Evolutionary conservation across 2,797 vertebrate species (phyloP).

Genomic region (Calcarius lapponicus): DNA sequence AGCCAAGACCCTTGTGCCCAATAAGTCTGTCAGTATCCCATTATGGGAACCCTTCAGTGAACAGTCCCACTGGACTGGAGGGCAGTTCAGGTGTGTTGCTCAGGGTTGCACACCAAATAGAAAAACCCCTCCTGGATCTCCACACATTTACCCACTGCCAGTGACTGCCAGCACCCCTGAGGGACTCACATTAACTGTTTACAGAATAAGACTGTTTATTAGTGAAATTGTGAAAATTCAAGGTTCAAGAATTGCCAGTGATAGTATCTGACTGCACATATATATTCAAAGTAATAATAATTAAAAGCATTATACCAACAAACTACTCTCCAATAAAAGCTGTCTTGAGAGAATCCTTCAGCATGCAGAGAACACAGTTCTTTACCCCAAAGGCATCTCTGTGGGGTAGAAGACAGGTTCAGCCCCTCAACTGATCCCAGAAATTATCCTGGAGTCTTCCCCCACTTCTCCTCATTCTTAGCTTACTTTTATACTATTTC

Average conservation of each 20-base stretch:
- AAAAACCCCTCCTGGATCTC: neutral
- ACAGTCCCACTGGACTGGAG: neutral
- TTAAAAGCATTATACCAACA: neutral
- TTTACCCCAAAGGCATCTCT: neutral
- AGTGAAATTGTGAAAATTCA: neutral
- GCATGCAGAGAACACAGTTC: neutral
- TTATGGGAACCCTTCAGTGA: neutral
- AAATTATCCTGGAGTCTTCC: neutral
- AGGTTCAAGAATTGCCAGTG: neutral
- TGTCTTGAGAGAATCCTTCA: neutral
- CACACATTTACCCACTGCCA: neutral
- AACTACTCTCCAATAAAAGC: neutral
- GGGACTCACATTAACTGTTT: neutral
- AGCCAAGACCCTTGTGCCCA: neutral
- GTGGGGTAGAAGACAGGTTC: neutral
- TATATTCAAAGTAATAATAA: neutral
- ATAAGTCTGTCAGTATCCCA: neutral
- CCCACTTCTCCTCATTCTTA: neutral
- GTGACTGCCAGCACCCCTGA: neutral
- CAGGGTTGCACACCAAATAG: neutral
- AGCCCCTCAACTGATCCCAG: neutral
- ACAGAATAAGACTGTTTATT: neutral
- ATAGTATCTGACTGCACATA: neutral
- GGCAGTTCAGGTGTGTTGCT: accelerated
- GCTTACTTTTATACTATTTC: neutral